phyloP scores from a whole-genome alignment of 2,113 vertebrate genomes.

The Myotis brandtii region DNA sequence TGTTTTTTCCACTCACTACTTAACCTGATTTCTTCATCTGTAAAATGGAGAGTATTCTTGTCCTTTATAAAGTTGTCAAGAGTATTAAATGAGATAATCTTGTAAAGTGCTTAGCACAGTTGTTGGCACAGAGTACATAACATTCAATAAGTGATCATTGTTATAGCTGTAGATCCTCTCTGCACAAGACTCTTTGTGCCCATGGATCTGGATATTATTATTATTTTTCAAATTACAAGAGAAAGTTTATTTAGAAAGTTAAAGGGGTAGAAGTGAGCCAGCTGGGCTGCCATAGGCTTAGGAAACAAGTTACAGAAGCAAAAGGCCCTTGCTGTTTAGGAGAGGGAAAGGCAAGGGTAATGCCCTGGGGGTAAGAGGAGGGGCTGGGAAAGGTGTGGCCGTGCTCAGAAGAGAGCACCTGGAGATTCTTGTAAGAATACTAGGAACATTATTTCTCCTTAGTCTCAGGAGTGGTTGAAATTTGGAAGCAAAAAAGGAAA shows the following conservation, averaged over 20 bases:
- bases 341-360: neutral
- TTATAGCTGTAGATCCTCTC: neutral
- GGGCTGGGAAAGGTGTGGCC: neutral
- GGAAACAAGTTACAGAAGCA: neutral
- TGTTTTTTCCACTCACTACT: constrained; percentile 35
- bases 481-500: constrained; percentile 49
- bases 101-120: neutral
- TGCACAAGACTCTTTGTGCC: neutral
- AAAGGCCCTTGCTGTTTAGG: neutral
- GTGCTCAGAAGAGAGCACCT: neutral
- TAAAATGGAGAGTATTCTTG: neutral
- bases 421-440: neutral
- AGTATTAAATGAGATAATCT: constrained; percentile 17
- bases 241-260: neutral
- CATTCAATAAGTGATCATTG: neutral
- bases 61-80: constrained; percentile 15
- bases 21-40: neutral
- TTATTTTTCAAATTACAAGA: neutral
- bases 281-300: neutral
- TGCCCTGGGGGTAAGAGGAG: neutral
- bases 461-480: neutral
- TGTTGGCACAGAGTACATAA: neutral
- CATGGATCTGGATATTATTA: neutral
- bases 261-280: neutral
- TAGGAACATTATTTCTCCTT: neutral